A percentile compares a stretch with the other conserved stretches of the same genome.
Conservation (phyloP, 2,888 invertebrate genomes). For the Hartigia nigra region DNA sequence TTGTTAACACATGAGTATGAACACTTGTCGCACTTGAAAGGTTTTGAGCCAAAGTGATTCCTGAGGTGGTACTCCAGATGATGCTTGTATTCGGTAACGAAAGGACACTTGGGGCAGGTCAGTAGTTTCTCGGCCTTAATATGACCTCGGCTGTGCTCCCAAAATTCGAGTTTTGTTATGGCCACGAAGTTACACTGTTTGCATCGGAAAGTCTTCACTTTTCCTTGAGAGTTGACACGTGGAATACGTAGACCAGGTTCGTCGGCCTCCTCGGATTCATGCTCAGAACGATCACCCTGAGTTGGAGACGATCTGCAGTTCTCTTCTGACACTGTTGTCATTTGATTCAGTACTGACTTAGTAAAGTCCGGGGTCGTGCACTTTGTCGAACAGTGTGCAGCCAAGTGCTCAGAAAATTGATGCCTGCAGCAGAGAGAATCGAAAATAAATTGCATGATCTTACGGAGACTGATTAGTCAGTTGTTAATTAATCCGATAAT, state of each 20-base stretch:
- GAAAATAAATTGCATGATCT: neutral
- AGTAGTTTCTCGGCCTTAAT: constrained; percentile 94
- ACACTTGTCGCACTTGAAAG: constrained; percentile 93
- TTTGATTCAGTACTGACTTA: constrained; percentile 68
- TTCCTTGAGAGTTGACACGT: constrained; percentile 81
- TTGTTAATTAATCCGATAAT: neutral
- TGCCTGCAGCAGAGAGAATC: constrained; percentile 37
- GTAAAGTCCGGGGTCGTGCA: constrained; percentile 67
- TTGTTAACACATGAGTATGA: constrained; percentile 95
- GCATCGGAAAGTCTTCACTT: constrained; percentile 90
- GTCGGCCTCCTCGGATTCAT: constrained; percentile 62
- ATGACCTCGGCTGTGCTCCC: constrained; percentile 91
- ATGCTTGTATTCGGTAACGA: constrained; percentile 98
- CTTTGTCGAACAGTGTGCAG: constrained; percentile 63
- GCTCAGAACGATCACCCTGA: constrained; percentile 44
- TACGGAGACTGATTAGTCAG: neutral
- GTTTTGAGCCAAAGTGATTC: constrained; percentile 95
- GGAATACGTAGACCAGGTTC: constrained; percentile 73
- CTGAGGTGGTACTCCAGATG: constrained; percentile 97
- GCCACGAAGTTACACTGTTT: constrained; percentile 91
- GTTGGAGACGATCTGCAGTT: constrained; percentile 31
- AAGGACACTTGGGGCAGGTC: constrained; percentile 92
- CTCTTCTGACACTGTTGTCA: constrained; percentile 39
- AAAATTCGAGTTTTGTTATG: constrained; percentile 90
- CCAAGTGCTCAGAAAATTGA: constrained; percentile 70